These are phyloP conservation scores for Apotomis turbidana DNA, from an alignment of 2,888 invertebrate species.

Conservation along the genomic window DNA sequence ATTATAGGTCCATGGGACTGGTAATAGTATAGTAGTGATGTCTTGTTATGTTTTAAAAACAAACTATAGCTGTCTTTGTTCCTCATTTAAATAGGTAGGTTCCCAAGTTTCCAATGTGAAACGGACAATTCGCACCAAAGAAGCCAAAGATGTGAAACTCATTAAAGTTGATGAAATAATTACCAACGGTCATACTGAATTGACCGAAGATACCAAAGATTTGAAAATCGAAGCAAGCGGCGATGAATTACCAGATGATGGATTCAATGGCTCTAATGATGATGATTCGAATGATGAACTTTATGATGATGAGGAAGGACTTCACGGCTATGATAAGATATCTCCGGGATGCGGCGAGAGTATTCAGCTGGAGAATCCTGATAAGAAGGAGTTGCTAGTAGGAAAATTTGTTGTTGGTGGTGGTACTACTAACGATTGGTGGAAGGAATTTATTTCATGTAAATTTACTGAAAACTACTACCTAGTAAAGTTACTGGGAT, in stretches of 20 bases:
- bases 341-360: conserved; percentile 66
- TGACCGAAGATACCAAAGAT: conserved; percentile 41
- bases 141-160: conserved; percentile 33
- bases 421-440: conserved; percentile 32
- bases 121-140: conserved; percentile 48
- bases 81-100: conserved; percentile 54
- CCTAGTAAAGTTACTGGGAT: no score
- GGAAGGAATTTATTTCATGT: background rate
- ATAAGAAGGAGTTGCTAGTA: conserved; percentile 73
- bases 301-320: conserved; percentile 52
- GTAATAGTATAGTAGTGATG: no score
- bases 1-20: no score
- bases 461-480: background rate
- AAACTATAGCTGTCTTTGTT: background rate
- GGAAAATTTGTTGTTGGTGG: conserved; percentile 50
- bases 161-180: conserved; percentile 19
- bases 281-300: conserved; percentile 43
- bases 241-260: conserved; percentile 38
- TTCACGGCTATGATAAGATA: conserved; percentile 72
- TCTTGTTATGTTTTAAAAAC: no score
- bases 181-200: conserved; percentile 24
- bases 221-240: conserved; percentile 44
- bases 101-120: conserved; percentile 56
- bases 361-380: conserved; percentile 72
- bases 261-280: conserved; percentile 29